A percentile compares a stretch with the other conserved stretches of the same genome.
These are phyloP conservation scores for Hippocampus guttulatus DNA, from an alignment of 2,113 vertebrate genomes.

Conservation along the genomic window DNA sequence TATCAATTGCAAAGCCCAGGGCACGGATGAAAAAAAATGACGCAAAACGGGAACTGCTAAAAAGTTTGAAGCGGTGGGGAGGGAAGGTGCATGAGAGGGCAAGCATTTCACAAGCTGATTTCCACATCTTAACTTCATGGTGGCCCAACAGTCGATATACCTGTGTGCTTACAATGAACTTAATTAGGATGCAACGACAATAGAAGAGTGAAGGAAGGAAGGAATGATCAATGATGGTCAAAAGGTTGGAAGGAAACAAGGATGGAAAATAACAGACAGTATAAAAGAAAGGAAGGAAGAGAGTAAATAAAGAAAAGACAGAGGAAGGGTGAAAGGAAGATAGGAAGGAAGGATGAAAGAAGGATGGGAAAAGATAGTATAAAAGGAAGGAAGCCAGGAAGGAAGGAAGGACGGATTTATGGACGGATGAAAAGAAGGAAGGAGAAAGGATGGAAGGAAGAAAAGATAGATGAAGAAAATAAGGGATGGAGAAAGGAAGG, in stretches of 20 bases:
- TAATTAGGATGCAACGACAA: background rate
- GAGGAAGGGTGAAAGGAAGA: background rate
- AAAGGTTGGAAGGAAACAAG: background rate
- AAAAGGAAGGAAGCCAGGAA: too few relatives aligned
- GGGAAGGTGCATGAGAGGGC: constrained; percentile 51
- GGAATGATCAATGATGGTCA: background rate
- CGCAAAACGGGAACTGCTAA: constrained; percentile 52
- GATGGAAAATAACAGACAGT: too few relatives aligned
- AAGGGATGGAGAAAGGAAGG: too few relatives aligned
- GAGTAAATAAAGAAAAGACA: background rate
- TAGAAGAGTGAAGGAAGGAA: background rate
- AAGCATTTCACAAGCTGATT: constrained; percentile 76
- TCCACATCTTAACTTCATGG: constrained; percentile 72
- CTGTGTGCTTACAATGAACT: too few relatives aligned
- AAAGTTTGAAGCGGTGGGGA: constrained; percentile 43
- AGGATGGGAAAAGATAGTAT: too few relatives aligned
- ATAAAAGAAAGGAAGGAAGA: background rate
- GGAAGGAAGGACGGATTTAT: too few relatives aligned
- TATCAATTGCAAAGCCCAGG: constrained; percentile 97
- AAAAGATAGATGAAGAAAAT: too few relatives aligned
- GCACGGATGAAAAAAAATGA: constrained; percentile 75
- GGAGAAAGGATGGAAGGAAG: too few relatives aligned
- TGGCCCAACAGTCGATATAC: background rate
- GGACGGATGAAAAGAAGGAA: too few relatives aligned
- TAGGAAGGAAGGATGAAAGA: background rate